Percentiles rank a stretch among this genome's conserved stretches.
Evolutionary conservation across 1,140 invertebrate genomes (phyloP).

Genomic region (Hydropsyche tenuis): DNA sequence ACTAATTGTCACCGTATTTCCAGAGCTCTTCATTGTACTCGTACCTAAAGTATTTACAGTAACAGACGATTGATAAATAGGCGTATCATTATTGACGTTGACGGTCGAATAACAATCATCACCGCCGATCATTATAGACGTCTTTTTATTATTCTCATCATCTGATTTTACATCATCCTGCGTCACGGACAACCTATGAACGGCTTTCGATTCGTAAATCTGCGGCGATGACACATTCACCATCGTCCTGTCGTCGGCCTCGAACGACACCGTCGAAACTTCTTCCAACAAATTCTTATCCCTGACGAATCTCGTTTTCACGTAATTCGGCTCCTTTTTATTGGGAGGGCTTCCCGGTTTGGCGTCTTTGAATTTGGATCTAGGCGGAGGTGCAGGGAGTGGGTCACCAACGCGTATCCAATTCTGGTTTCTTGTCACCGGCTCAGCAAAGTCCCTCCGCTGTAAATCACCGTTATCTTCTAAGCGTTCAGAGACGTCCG

Average conservation of each 20-base stretch:
- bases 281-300: slow-evolving; percentile 52
- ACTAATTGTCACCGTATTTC: slow-evolving; percentile 66
- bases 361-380: slow-evolving; percentile 56
- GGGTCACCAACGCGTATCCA: slow-evolving; percentile 22
- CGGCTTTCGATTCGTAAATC: slow-evolving; percentile 37
- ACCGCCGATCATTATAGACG: slow-evolving; percentile 77
- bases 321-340: slow-evolving; percentile 61
- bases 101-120: slow-evolving; percentile 73
- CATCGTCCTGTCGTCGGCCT: slow-evolving; percentile 43
- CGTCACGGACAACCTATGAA: slow-evolving; percentile 47
- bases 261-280: slow-evolving; percentile 34
- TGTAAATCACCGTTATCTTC: slow-evolving; percentile 1
- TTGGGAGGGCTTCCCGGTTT: slow-evolving; percentile 47
- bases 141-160: slow-evolving; percentile 65
- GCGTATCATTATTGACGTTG: slow-evolving; percentile 67
- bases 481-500: background rate
- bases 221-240: slow-evolving; percentile 40
- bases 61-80: slow-evolving; percentile 72
- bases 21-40: slow-evolving; percentile 58
- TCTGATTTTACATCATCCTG: slow-evolving; percentile 41
- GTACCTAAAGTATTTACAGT: slow-evolving; percentile 66
- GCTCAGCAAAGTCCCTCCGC: background rate
- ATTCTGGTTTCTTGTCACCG: background rate
- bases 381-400: slow-evolving; percentile 58
- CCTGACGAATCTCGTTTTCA: slow-evolving; percentile 61